Base-by-base conservation (phyloP, 2,797 vertebrate genomes). In the Spatula clypeata region DNA sequence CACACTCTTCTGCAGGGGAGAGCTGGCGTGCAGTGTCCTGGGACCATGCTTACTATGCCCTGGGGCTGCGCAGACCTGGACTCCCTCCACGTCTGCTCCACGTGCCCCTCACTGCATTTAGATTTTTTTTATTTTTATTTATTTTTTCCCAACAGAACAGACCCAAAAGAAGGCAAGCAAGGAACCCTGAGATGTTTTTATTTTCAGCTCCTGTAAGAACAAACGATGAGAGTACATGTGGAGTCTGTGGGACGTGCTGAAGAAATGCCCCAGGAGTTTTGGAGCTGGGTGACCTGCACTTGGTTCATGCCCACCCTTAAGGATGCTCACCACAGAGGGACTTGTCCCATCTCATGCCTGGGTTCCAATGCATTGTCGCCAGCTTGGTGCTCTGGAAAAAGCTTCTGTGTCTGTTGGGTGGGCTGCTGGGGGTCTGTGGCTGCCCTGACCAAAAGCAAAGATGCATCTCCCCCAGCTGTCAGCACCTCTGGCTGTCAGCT, bases 321-420 rank as follows among this genome's bases (percentile, higher is more conserved):
- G 27, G 42, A 36, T 42, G 17, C 58, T 10, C 9, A 10, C 31
- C 49, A 11, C 36, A 44, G 38, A 71, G 11, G 65, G 40, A 67
- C 38, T 31, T 69, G 2, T 2, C 24, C 23, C 12, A 5, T 55
- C 31, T 73, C 45, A 72, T 21, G 18, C 12, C 23, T 54, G 65
- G 29, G 12, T 10, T 65, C 26, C 0, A 2, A 32, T n/a, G 11
- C 7, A 3, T 32, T 1, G 0, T 4, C 27, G 31, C 53, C 49
- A 47, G 45, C 45, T 47, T 47, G 12, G 45, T 47, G 45, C 45
- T 47, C 49, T 49, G 49, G 49, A 49, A 13, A 49, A 26, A 26
- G 36, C 36, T 70, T 23, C 5, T 0, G 1, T 34, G 20, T 4
- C 4, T 6, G 15, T 18, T 2, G 18, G 26, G 10, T n/a, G 38